Percentiles rank a stretch among this genome's conserved stretches.
Conservation (phyloP, 2,113 vertebrate species). For the Motacilla alba region DNA sequence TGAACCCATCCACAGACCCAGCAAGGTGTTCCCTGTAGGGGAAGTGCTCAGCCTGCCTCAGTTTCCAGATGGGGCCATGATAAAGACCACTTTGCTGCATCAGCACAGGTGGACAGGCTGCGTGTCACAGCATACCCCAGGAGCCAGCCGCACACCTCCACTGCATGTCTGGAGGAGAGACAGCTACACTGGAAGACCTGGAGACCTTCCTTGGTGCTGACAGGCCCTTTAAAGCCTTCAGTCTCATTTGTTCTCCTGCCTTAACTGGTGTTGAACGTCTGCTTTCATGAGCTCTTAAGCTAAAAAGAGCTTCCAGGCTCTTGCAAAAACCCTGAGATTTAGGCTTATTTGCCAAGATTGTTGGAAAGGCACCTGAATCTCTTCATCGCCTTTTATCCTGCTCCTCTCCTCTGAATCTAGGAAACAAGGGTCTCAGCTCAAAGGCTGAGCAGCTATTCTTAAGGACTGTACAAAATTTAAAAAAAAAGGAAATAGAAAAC, state of each 20-base stretch:
- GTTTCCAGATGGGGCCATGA: not conserved
- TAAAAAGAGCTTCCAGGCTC: not conserved
- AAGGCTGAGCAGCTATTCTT: not conserved
- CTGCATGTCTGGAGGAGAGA: not conserved
- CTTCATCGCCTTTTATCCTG: not conserved
- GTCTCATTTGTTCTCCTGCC: not conserved
- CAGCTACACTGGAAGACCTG: not conserved
- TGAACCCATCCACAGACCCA: not conserved
- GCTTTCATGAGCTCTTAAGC: not conserved
- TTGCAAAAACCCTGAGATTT: not conserved
- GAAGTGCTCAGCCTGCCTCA: not conserved
- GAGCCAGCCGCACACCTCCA: not conserved
- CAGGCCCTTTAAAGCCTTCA: not conserved
- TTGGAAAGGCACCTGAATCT: not conserved
- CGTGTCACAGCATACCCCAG: accelerated
- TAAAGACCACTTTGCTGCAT: not conserved
- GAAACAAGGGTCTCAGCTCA: not conserved
- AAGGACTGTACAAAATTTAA: not conserved
- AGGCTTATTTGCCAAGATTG: not conserved
- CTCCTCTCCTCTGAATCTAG: not conserved
- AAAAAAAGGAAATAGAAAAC: not conserved
- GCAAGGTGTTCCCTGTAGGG: not conserved
- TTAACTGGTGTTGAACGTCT: not conserved
- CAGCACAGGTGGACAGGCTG: not conserved
- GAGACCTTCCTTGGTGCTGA: not conserved